These are phyloP conservation scores for Lepus europaeus DNA, from an alignment of 2,113 vertebrate genomes.

Conservation along the genomic window DNA sequence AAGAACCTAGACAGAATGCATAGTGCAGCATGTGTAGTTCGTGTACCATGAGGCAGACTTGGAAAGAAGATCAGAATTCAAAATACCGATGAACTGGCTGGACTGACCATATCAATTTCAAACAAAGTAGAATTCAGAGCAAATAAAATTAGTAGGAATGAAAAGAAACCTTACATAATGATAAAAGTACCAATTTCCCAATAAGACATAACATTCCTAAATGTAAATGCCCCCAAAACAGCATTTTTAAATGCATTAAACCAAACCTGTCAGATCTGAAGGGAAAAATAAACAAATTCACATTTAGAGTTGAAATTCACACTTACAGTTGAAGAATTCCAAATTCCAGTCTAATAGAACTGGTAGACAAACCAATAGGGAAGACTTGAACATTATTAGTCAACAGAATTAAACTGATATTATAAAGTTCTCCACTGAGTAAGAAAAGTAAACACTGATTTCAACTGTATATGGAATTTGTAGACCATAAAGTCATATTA, in stretches of 20 bases:
- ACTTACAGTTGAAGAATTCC: not conserved
- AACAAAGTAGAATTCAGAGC: slow-evolving; percentile 35
- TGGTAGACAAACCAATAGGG: not conserved
- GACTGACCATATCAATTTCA: not conserved
- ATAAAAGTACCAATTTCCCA: not conserved
- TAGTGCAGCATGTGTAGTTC: too few relatives aligned
- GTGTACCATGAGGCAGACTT: too few relatives aligned
- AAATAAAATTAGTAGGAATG: not conserved
- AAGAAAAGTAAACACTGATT: not conserved
- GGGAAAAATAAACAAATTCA: not conserved
- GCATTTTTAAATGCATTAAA: not conserved
- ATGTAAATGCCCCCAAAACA: not conserved
- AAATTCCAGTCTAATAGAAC: not conserved
- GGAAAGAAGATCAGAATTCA: not conserved
- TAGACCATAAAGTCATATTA: not conserved
- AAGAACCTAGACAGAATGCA: too few relatives aligned
- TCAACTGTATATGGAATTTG: not conserved
- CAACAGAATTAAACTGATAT: not conserved
- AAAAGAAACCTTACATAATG: not conserved
- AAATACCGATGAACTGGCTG: not conserved
- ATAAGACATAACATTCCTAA: not conserved
- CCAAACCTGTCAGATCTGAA: not conserved
- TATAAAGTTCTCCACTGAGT: not conserved
- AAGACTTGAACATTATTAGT: not conserved
- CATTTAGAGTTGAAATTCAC: not conserved